A percentile compares a stretch with the other conserved stretches of the same genome.
Conservation (phyloP, 2,888 invertebrate genomes). For the Tachina lurida region DNA sequence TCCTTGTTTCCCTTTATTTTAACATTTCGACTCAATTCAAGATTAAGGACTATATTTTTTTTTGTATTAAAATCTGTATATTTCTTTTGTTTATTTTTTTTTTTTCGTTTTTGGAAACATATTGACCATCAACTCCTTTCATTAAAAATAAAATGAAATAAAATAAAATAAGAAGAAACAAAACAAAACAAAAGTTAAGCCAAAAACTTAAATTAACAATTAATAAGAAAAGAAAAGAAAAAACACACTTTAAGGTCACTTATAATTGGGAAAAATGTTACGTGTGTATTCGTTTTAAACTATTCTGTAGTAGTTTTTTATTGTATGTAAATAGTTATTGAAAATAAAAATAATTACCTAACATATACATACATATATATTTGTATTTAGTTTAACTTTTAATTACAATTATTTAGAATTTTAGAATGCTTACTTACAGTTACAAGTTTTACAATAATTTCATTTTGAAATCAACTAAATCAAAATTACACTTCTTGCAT, state of each 20-base stretch:
- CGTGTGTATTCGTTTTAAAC: conserved; percentile 61
- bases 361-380: background rate
- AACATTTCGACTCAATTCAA: conserved; percentile 53
- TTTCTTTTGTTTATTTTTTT: conserved; percentile 47
- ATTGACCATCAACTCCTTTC: conserved; percentile 71
- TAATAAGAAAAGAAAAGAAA: conserved; percentile 74
- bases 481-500: conserved; percentile 7
- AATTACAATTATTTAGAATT: conserved; percentile 57
- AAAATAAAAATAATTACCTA: conserved; percentile 43
- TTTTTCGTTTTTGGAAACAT: conserved; percentile 65
- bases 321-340: conserved; percentile 61
- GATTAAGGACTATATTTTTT: conserved; percentile 52
- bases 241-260: conserved; percentile 83
- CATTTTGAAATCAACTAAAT: conserved; percentile 18
- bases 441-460: conserved; percentile 28
- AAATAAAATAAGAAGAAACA: too few species aligned
- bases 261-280: conserved; percentile 83
- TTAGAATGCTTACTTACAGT: conserved; percentile 64
- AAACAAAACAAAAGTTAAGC: conserved; percentile 59
- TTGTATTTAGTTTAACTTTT: conserved; percentile 49
- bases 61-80: conserved; percentile 16
- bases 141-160: conserved; percentile 42
- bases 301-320: conserved; percentile 60
- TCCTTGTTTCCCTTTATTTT: conserved; percentile 54
- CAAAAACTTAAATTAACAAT: conserved; percentile 73